Percentiles rank a stretch among this genome's conserved stretches.
phyloP scores from a whole-genome alignment of 2,797 vertebrate genomes.

The Sciurus carolinensis region DNA sequence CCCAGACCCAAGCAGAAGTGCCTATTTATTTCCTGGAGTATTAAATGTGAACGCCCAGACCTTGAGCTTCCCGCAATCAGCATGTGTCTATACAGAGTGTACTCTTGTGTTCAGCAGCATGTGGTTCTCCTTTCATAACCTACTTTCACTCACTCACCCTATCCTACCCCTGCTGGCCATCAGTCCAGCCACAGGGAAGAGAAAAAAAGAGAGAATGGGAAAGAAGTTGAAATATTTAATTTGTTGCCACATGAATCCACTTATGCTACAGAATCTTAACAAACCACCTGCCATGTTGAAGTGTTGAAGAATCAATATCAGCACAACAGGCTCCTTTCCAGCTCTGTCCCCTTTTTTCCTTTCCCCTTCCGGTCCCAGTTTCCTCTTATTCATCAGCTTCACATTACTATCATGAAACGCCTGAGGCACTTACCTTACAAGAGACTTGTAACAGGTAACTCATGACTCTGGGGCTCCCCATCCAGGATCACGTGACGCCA shows the following conservation, averaged over 20 bases:
- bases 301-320: not conserved
- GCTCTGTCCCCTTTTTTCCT: no score
- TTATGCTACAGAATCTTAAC: not conserved
- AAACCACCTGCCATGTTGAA: not conserved
- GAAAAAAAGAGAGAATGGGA: not conserved
- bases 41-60: constrained; percentile 11
- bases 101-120: not conserved
- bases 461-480: not conserved
- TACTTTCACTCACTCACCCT: not conserved
- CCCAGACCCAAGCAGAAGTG: not conserved
- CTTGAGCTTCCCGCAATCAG: not conserved
- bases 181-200: not conserved
- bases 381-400: not conserved
- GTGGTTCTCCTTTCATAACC: not conserved
- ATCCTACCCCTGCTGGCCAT: not conserved
- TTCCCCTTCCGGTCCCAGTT: not conserved
- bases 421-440: not conserved
- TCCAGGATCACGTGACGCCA: not conserved
- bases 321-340: not conserved
- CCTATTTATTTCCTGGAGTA: not conserved
- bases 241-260: not conserved
- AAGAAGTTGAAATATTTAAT: not conserved
- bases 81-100: not conserved
- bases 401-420: not conserved
- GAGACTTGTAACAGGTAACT: not conserved